These are phyloP conservation scores for Hexactinellida sp. DNA, from an alignment of 37 sponge, comb jelly and placozoan genomes.

Conservation along the genomic window DNA sequence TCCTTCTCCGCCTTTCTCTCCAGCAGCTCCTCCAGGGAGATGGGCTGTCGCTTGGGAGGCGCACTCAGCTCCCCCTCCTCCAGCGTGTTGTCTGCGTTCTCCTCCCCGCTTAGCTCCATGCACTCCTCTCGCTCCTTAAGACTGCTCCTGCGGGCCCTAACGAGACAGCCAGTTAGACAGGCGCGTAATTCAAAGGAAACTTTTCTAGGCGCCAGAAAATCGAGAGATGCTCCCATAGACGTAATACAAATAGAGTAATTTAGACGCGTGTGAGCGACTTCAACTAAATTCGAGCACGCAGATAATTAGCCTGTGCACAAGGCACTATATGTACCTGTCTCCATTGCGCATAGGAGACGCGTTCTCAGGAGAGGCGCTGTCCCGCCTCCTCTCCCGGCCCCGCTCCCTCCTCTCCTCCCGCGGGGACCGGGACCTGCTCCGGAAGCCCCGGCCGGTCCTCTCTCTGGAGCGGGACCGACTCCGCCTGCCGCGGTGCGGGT, in stretches of 20 bases:
- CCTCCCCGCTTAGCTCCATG: neutral
- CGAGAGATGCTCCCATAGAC: too few species aligned
- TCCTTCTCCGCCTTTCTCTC: conserved; percentile 60
- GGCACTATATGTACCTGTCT: too few species aligned
- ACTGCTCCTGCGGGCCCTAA: neutral
- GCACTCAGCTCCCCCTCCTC: neutral
- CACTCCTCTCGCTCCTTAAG: neutral
- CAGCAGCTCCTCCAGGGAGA: conserved; percentile 83
- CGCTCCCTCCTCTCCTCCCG: conserved; percentile 11
- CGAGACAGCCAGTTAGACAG: too few species aligned
- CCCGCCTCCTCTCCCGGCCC: neutral
- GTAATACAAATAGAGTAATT: too few species aligned
- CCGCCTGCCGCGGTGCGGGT: neutral
- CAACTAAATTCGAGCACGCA: too few species aligned
- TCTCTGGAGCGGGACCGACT: neutral
- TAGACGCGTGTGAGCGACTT: too few species aligned
- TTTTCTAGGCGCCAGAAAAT: too few species aligned
- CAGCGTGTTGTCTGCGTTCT: neutral
- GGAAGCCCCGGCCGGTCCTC: conserved; percentile 12
- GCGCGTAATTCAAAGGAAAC: too few species aligned
- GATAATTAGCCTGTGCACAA: too few species aligned
- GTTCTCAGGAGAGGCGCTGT: neutral
- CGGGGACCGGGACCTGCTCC: conserved; percentile 21
- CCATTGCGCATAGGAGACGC: neutral
- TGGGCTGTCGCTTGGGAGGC: conserved; percentile 40